A percentile compares a stretch with the other conserved stretches of the same genome.
These are phyloP conservation scores for Macroteleia sp. DNA, from an alignment of 2,888 invertebrate genomes.

Conservation along the genomic window DNA sequence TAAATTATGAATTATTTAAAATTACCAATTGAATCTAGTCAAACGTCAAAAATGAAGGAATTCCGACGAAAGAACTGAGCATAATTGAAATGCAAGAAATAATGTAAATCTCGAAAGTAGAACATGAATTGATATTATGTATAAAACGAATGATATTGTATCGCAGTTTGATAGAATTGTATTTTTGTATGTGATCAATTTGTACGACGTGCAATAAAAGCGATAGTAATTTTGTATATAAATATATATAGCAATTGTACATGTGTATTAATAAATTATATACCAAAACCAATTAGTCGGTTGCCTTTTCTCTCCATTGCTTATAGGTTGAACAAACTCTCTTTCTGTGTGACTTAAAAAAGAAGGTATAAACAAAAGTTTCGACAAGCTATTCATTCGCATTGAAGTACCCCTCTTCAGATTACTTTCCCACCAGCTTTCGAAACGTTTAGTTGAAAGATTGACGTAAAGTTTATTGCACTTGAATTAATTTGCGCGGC, in stretches of 20 bases:
- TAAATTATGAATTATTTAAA: constrained; percentile 44
- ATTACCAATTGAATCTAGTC: constrained; percentile 53
- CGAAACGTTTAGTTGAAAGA: constrained; percentile 17
- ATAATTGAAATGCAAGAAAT: background rate
- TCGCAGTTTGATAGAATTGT: constrained; percentile 26
- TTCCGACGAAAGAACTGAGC: constrained; percentile 17
- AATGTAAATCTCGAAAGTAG: constrained; percentile 9
- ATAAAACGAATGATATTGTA: constrained; percentile 29
- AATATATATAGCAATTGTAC: constrained; percentile 11
- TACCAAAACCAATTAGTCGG: no score
- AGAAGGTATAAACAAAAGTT: constrained; percentile 4
- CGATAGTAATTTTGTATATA: constrained; percentile 31
- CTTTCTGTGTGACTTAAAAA: background rate
- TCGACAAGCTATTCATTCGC: background rate
- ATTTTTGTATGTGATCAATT: constrained; percentile 50
- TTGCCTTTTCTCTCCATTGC: no score
- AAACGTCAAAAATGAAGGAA: constrained; percentile 11
- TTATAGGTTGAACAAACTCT: no score
- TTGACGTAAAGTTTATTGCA: constrained; percentile 45
- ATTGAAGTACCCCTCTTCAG: constrained; percentile 15
- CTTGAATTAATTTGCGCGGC: constrained; percentile 62
- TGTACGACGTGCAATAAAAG: constrained; percentile 46
- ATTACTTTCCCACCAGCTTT: constrained; percentile 37
- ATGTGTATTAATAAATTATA: constrained; percentile 33
- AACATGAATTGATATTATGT: constrained; percentile 29